Base-by-base conservation (phyloP, 1,140 invertebrate species). In the Apis mellifera region DNA sequence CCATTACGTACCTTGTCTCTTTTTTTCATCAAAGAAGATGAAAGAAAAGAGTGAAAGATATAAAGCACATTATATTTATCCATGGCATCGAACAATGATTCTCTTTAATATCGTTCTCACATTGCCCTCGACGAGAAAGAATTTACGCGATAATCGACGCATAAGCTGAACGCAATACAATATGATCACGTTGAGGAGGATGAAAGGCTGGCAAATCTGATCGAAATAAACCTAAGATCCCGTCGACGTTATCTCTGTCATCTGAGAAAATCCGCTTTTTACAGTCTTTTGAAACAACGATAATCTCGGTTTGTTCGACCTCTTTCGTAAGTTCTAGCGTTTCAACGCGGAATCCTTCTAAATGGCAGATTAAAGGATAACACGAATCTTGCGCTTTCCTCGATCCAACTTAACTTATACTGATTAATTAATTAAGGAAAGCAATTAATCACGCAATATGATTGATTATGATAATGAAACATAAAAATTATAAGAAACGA, bases 271-370 rank as follows among this genome's bases (percentile, higher is more conserved):
- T 12, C 12, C 54, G 50, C 23, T 65, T 55, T 66, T 65, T 57
- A 11, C n/a, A 15, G 23, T 17, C 26, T 21, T 17, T 48, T 17
- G 17, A 8, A 74, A 2, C n/a, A 7, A 15, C 32, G 13, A 55
- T 75, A 74, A 65, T 48, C 21, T 55, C 50, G 48, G 2, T 57
- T n/a, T 70, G 48, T 78, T 78, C 48, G 42, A 62, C 12, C 55
- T 55, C 19, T 42, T 64, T 62, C 42, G 48, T 50, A 32, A 78
- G 60, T 60, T 17, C 42, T 26, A 50, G 32, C 26, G n/a, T 32
- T 21, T 55, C 8, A 12, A 19, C 52, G 52, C 12, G n/a, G 50
- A 73, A 65, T 73, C 54, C 64, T 23, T 9, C 23, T 23, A 23
- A 9, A 26, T 8, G 15, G n/a, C n/a, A 71, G 42, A 19, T 73